Percentiles rank a stretch among this genome's conserved stretches.
phyloP scores from a whole-genome alignment of 2,888 invertebrate species.

The Ochropleura plecta region DNA sequence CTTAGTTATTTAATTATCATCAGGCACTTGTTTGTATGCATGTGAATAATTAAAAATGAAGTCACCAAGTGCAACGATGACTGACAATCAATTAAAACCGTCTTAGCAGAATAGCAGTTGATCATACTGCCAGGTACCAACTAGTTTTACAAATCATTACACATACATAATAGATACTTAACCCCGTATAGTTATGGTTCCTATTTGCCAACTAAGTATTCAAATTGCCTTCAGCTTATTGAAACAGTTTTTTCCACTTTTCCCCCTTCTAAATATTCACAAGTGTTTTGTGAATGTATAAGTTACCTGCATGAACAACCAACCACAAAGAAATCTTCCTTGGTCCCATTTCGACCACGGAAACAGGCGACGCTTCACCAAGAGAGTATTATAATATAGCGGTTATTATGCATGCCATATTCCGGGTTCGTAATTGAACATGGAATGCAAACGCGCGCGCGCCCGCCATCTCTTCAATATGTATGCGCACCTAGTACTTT shows the following conservation, averaged over 20 bases:
- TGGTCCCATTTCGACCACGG: constrained; percentile 63
- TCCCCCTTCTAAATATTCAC: background rate
- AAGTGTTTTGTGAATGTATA: background rate
- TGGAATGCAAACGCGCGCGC: constrained; percentile 85
- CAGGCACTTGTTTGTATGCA: constrained; percentile 11
- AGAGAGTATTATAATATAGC: constrained; percentile 81
- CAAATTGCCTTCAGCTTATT: constrained; percentile 2
- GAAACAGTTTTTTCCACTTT: background rate
- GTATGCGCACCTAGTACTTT: constrained; percentile 83
- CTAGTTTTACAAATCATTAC: background rate
- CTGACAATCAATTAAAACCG: constrained; percentile 39
- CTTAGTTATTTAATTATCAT: constrained; percentile 4
- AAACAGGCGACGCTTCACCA: constrained; percentile 73
- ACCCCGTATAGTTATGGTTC: background rate
- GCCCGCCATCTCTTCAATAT: constrained; percentile 85
- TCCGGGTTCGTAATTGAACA: constrained; percentile 87
- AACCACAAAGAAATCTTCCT: constrained; percentile 63
- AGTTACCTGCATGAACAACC: constrained; percentile 43
- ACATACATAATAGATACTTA: background rate
- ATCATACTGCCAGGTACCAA: constrained; percentile 14
- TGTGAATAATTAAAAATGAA: constrained; percentile 45
- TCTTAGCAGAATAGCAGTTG: background rate
- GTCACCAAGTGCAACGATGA: constrained; percentile 43
- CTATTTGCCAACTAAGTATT: background rate
- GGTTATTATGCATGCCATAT: constrained; percentile 83